Evolutionary conservation across 2,113 vertebrate genomes (phyloP), one percentile per base, ranked within the genome.

Genomic region (Sinocyclocheilus anshuiensis): DNA sequence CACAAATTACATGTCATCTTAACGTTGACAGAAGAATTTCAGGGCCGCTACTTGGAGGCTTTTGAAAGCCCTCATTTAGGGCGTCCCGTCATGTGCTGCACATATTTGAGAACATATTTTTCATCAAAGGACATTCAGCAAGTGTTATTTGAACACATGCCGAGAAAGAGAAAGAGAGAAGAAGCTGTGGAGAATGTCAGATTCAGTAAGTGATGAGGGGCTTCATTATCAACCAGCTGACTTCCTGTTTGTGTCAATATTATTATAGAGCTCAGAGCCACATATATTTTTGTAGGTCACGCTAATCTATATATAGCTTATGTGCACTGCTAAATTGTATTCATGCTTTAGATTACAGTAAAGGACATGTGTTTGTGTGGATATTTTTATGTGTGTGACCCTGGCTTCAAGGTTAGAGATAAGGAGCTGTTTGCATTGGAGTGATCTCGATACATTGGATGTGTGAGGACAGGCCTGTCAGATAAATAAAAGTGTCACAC

Each of bases 401-500:
- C 5, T 63, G 55, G 12, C 78, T 33, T 78, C 45, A 77, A n/a
- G 45, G 76, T 78, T 33, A 57, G 15, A 78, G 59, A 81, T 65
- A 63, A 63, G 39, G 79, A 65, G 79, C 22, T 65, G 61, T 69
- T 81, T 67, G 42, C 26, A 33, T 57, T 11, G 9, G 7, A 9
- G 26, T 22, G 13, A n/a, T 79, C 55, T 16, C 16, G 4, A 55
- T 1, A 18, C 4, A 4, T 4, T 36, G 24, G 4, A 55, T 16
- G 4, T 53, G 45, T 55, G 48, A 33, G 4, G 15, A 50, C 13
- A 7, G 55, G 50, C 50, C 24, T 78, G 76, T 84, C 36, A 53
- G 82, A 75, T 33, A 84, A 36, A 55, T 10, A 79, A 67, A 57
- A n/a, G 50, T 18, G 24, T n/a, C 20, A 55, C 78, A 85, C 69